phyloP scores from a whole-genome alignment of 1,140 invertebrate species.

The Drosophila neocordata region DNA sequence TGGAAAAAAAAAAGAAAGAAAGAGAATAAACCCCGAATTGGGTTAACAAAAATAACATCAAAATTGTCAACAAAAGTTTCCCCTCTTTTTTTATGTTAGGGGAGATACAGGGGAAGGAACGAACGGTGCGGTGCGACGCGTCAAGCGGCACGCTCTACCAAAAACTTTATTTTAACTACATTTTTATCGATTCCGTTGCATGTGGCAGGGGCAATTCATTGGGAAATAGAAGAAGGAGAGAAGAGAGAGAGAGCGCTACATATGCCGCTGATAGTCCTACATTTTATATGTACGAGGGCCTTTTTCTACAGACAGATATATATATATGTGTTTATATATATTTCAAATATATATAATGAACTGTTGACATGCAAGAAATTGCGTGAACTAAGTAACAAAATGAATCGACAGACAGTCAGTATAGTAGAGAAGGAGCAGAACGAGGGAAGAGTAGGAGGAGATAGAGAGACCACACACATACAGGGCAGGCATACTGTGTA shows the following conservation, averaged over 20 bases:
- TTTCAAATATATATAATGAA: constrained; percentile 59
- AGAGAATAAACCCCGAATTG: constrained; percentile 15
- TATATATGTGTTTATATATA: constrained; percentile 21
- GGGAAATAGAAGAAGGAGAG: constrained; percentile 45
- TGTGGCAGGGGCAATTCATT: constrained; percentile 50
- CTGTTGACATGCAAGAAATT: constrained; percentile 76
- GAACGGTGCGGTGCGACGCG: neutral
- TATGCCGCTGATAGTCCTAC: constrained; percentile 44
- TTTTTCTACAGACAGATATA: constrained; percentile 9
- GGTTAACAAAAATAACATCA: constrained; percentile 27
- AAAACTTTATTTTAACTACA: constrained; percentile 74
- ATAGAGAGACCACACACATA: neutral
- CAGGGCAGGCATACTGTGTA: no score
- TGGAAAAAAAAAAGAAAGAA: neutral
- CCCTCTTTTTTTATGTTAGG: constrained; percentile 49
- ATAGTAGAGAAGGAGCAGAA: neutral
- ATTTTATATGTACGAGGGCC: neutral
- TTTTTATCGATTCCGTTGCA: constrained; percentile 67
- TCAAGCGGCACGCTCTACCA: constrained; percentile 28
- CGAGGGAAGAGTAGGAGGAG: neutral
- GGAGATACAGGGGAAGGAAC: constrained; percentile 21
- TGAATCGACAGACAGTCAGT: constrained; percentile 19
- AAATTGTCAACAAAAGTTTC: constrained; percentile 42
- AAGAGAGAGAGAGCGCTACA: constrained; percentile 15
- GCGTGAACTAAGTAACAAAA: constrained; percentile 58